A percentile compares a stretch with the other conserved stretches of the same genome.
These are phyloP conservation scores for Berghia stephanieae DNA, from an alignment of 1,140 invertebrate genomes.

Conservation along the genomic window DNA sequence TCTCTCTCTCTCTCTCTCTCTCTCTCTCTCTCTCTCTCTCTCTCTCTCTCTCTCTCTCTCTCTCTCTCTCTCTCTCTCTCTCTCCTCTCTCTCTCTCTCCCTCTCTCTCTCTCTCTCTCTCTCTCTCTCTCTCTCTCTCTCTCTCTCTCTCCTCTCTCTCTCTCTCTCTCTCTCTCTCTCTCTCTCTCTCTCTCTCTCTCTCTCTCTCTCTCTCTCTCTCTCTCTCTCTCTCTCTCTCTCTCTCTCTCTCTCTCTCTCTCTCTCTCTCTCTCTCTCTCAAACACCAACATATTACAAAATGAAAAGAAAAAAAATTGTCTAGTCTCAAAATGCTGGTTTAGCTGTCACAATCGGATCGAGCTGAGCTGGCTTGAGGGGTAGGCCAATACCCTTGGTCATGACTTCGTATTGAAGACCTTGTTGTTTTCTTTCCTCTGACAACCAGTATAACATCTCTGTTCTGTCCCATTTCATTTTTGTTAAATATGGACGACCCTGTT, in stretches of 20 bases:
- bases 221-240: slow-evolving; percentile 18
- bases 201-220: not conserved
- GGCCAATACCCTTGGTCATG: slow-evolving; percentile 36
- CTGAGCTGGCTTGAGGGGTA: slow-evolving; percentile 41
- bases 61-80: slow-evolving; percentile 12
- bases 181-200: not conserved
- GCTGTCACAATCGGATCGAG: slow-evolving; percentile 40
- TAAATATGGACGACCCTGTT: slow-evolving; percentile 62
- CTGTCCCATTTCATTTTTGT: slow-evolving; percentile 68
- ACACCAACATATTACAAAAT: not conserved
- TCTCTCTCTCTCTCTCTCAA: slow-evolving; percentile 4
- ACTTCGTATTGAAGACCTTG: slow-evolving; percentile 59
- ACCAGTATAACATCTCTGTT: slow-evolving; percentile 67
- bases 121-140: not conserved
- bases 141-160: not conserved
- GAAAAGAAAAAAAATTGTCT: not conserved
- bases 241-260: too few relatives aligned
- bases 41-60: not conserved
- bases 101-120: too few relatives aligned
- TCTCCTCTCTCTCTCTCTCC: too few relatives aligned
- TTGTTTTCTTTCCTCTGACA: slow-evolving; percentile 65
- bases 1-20: not conserved
- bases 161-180: not conserved
- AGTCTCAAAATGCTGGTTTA: not conserved
- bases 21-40: not conserved